Percentiles rank a stretch among this genome's conserved stretches.
Conservation (phyloP, 2,113 vertebrate genomes). For the Cardinalis cardinalis region DNA sequence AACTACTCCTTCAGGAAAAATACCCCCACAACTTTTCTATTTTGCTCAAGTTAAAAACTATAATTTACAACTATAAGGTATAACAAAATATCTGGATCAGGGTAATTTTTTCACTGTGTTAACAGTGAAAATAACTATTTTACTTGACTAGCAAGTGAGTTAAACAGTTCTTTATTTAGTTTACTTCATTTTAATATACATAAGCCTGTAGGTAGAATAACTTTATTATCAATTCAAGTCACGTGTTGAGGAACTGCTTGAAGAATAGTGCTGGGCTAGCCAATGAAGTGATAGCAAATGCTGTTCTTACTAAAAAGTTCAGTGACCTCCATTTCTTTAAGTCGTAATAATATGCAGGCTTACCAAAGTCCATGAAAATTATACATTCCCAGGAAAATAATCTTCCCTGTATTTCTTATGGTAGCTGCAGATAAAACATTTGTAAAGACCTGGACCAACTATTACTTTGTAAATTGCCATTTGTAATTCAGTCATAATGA, state of each 20-base stretch:
- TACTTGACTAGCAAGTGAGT: neutral
- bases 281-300: neutral
- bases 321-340: neutral
- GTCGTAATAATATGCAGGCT: neutral
- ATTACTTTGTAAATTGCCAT: neutral
- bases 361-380: neutral
- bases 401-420: neutral
- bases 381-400: neutral
- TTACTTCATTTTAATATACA: neutral
- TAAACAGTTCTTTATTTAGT: neutral
- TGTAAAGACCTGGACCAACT: neutral
- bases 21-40: neutral
- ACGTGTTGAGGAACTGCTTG: fast-evolving
- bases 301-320: neutral
- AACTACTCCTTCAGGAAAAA: neutral
- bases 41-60: neutral
- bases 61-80: neutral
- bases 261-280: neutral
- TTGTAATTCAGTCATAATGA: neutral
- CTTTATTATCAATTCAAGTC: neutral
- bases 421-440: neutral
- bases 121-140: neutral
- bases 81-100: neutral
- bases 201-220: neutral
- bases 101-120: neutral